These are phyloP conservation scores for Buathra laborator DNA, from an alignment of 2,888 invertebrate genomes.

Conservation along the genomic window DNA sequence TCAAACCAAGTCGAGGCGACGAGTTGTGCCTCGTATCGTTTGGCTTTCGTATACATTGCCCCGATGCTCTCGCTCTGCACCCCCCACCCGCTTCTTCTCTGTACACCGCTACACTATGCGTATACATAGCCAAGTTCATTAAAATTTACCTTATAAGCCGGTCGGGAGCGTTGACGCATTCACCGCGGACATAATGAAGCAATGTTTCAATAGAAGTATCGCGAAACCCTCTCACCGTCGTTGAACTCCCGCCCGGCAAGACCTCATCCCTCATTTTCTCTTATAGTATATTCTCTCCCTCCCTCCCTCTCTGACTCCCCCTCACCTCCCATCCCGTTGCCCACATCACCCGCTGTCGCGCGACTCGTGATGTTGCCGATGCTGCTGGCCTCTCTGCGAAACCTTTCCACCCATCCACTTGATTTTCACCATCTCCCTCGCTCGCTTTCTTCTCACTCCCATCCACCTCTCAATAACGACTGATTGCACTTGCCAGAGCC, in stretches of 20 bases:
- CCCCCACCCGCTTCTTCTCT: not conserved
- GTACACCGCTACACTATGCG: conserved; percentile 60
- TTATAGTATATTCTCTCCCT: conserved; percentile 31
- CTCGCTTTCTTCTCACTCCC: conserved; percentile 43
- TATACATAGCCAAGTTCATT: conserved; percentile 80
- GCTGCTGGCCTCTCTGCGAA: conserved; percentile 24
- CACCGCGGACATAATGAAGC: conserved; percentile 82
- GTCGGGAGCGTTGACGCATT: conserved; percentile 80
- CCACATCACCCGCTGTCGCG: conserved; percentile 39
- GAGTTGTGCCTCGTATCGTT: conserved; percentile 61
- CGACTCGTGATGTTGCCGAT: conserved; percentile 29
- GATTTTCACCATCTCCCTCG: conserved; percentile 19
- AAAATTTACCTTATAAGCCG: conserved; percentile 83
- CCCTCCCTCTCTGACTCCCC: not conserved
- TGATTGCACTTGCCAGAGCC: conserved; percentile 72
- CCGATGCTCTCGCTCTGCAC: not conserved
- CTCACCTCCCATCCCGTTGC: not conserved
- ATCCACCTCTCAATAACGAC: conserved; percentile 72
- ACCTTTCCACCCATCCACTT: conserved; percentile 26
- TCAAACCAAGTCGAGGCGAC: conserved; percentile 61
- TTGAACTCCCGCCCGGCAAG: conserved; percentile 34
- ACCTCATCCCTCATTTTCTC: conserved; percentile 40
- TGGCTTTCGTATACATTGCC: conserved; percentile 48
- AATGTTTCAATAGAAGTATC: conserved; percentile 80
- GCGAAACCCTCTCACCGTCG: conserved; percentile 61